Base-by-base conservation (phyloP, 2,113 vertebrate species). In the Cromileptes altivelis region DNA sequence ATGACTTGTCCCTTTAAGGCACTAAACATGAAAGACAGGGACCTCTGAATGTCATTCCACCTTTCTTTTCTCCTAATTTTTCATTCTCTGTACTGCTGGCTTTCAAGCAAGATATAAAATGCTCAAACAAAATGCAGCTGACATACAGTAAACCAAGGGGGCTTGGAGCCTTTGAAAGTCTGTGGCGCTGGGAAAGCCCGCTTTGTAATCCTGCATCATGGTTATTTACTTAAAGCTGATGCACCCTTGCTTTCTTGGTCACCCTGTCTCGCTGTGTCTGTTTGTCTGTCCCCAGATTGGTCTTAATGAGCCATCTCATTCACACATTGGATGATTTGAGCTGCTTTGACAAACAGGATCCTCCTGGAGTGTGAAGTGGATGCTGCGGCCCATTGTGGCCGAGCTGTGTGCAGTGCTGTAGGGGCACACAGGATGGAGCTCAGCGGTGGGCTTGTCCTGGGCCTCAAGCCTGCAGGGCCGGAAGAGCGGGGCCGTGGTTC, bases 401-500 rank as follows among this genome's bases (percentile, higher is more conserved):
- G 25, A 30, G 50, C 82, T 80, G 64, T 82, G 72, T 64, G 67
- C 78, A 57, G 81, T 53, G 87, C 84, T 87, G 85, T 64, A 82
- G 64, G 83, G 76, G 67, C 47, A 79, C 83, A 84, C 90, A 84
- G 91, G 88, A 91, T 88, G 83, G 69, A 83, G 84, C 91, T 84
- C 93, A 85, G 90, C 70, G 67, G 89, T 89, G 81, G 88, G 78
- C 81, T 89, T 80, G 76, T 93, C 78, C 81, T 80, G 78, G 85
- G 85, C 84, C 77, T 87, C 64, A 67, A 77, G 92, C 86, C 84
- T 84, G 75, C 50, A 53, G 42, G 68, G 82, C 91, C 92, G 93
- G 93, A 95, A 93, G 91, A 83, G 65, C 67, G 11, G 62, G 75
- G 58, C 80, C 30, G 72, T 77, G 90, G 87, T 83, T 91, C 86